phyloP scores from a whole-genome alignment of 2,113 vertebrate genomes.

The Capreolus pygargus region DNA sequence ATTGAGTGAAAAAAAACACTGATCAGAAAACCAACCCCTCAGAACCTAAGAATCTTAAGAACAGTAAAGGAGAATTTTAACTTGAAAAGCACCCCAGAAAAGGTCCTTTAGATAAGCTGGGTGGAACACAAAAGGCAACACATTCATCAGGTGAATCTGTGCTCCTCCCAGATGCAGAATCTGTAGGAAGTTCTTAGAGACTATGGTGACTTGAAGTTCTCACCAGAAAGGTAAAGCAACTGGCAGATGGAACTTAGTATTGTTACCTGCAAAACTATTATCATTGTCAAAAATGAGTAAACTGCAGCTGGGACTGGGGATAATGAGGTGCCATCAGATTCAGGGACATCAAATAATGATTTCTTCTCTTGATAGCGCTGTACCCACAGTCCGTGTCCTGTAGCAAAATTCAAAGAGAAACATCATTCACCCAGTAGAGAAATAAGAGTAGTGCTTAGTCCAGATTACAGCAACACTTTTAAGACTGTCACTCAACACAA shows the following conservation, averaged over 20 bases:
- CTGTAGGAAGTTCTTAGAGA: neutral
- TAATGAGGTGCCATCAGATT: constrained; percentile 88
- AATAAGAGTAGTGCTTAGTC: neutral
- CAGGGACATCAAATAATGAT: constrained; percentile 92
- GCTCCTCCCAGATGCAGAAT: neutral
- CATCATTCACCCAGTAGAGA: neutral
- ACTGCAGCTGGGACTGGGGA: constrained; percentile 90
- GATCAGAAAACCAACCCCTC: neutral
- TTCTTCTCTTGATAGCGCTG: constrained; percentile 90
- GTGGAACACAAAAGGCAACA: neutral
- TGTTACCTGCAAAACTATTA: constrained; percentile 97
- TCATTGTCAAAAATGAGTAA: constrained; percentile 96
- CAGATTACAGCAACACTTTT: neutral
- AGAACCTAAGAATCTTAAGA: neutral
- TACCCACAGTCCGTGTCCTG: constrained; percentile 96
- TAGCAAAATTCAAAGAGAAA: constrained; percentile 36
- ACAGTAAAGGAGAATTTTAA: constrained; percentile 1
- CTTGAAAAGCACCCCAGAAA: neutral
- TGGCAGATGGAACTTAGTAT: neutral
- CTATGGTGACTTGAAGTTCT: neutral
- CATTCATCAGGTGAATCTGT: neutral
- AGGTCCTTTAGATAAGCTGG: neutral
- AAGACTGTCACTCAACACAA: neutral
- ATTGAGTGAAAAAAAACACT: neutral
- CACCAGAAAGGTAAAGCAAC: neutral